Base-by-base conservation (phyloP, 2,797 vertebrate species). In the Mus caroli region DNA sequence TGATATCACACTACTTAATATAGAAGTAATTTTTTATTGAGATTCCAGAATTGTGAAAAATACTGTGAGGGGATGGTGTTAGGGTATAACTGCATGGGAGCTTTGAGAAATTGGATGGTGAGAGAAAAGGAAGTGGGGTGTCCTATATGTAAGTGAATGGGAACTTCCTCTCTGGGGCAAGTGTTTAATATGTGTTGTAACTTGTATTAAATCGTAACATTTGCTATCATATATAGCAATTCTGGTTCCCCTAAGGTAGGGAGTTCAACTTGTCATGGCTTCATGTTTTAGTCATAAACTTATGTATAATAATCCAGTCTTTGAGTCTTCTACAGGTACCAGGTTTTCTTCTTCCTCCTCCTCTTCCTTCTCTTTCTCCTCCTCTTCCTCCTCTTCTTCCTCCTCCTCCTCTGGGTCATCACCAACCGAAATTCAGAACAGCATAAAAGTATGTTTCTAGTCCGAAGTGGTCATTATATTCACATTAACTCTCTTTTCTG, bases 131-230 rank as follows among this genome's bases (percentile, higher is more conserved):
- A 90, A 92, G 20, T 34, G 17, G 56, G 28, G 13, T 10, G 77
- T 62, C 37, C 52, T 79, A 2, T 87, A 86, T 92, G 2, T 91
- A 73, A 85, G 43, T 37, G 46, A 89, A 84, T 54, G 24, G 85
- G 43, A 50, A 82, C 26, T 19, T 85, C 50, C 79, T 94, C 40
- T 91, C 91, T 26, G 19, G 73, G 54, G 24, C 26, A 75, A 4
- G 26, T 19, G 31, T 20, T 91, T 43, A 67, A 60, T 93, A 78
- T 17, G 17, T 80, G 64, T 14, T 88, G 15, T 37, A 62, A 22
- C 69, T 88, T 96, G 92, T 92, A 62, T 95, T 80, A 91, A 92
- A 19, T 71, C 7, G 28, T 58, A 15, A 90, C 54, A 80, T 67
- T 60, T 80, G 12, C 37, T 78, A 56, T 28, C 3, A 15, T 17